phyloP scores from a whole-genome alignment of 2,888 invertebrate species.

The Drosophila subquinaria region DNA sequence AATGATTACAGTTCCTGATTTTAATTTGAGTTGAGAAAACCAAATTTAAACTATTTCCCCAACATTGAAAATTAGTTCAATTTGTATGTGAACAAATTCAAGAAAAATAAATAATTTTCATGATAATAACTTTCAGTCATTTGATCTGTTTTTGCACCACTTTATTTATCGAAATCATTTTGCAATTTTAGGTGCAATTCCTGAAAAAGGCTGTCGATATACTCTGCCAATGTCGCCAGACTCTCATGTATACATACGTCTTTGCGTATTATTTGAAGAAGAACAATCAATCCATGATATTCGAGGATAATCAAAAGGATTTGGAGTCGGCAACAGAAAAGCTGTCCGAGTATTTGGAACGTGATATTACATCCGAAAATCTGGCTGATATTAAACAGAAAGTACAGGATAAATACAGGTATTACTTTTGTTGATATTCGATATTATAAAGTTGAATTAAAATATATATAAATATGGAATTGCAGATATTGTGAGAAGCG shows the following conservation, averaged over 20 bases:
- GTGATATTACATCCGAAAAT: constrained; percentile 99
- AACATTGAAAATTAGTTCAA: neutral
- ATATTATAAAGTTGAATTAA: neutral
- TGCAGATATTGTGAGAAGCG: constrained; percentile 98
- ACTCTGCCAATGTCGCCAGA: constrained; percentile 98
- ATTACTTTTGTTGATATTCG: constrained; percentile 7
- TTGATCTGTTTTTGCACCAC: neutral
- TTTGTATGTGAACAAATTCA: neutral
- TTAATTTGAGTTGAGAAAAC: no score
- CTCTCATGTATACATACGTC: constrained; percentile 99
- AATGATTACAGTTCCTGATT: no score
- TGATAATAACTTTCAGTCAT: neutral
- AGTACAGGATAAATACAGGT: constrained; percentile 99
- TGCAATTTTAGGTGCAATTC: constrained; percentile 93
- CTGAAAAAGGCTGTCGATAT: constrained; percentile 98
- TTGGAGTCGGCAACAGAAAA: constrained; percentile 98
- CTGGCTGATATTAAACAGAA: constrained; percentile 99
- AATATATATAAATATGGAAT: neutral
- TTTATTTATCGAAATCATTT: neutral
- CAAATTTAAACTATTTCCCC: no score
- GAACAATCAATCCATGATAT: constrained; percentile 99
- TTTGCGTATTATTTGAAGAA: constrained; percentile 99
- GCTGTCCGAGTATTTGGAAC: constrained; percentile 98
- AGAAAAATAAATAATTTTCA: no score
- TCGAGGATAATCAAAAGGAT: constrained; percentile 99